Conservation (phyloP, 2,888 invertebrate species). For the Athalia circularis region DNA sequence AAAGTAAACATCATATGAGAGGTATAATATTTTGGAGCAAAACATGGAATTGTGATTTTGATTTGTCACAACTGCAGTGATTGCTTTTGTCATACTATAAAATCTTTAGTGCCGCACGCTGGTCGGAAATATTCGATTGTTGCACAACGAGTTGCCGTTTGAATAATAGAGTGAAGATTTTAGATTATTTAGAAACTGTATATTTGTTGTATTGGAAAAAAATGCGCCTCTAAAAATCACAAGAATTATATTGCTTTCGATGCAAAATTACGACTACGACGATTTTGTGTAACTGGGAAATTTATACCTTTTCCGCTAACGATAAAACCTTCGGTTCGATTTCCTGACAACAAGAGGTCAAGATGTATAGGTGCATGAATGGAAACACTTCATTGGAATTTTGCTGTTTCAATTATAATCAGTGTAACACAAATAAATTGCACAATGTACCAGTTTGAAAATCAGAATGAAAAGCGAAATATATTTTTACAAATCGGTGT, state of each 20-base stretch:
- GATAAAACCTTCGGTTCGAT: too few species aligned
- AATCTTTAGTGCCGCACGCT: neutral
- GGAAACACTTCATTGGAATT: too few species aligned
- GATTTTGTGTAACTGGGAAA: too few species aligned
- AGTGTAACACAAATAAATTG: too few species aligned
- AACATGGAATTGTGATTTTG: constrained; percentile 3
- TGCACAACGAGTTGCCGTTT: neutral
- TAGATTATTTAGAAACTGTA: neutral
- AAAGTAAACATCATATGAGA: neutral
- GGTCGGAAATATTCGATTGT: neutral
- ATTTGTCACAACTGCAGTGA: neutral
- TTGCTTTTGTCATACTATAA: constrained; percentile 19
- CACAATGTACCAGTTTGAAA: too few species aligned
- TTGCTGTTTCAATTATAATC: too few species aligned
- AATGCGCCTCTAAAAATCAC: neutral
- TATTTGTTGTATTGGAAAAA: neutral
- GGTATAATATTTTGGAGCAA: neutral
- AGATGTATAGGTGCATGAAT: too few species aligned
- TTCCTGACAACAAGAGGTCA: too few species aligned
- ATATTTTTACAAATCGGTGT: too few species aligned
- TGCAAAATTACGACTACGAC: too few species aligned
- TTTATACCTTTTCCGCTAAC: too few species aligned
- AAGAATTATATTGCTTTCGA: neutral
- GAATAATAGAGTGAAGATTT: constrained; percentile 16
- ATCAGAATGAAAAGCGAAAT: too few species aligned